Conservation (phyloP, 2,113 vertebrate species). For the Hyla sarda region DNA sequence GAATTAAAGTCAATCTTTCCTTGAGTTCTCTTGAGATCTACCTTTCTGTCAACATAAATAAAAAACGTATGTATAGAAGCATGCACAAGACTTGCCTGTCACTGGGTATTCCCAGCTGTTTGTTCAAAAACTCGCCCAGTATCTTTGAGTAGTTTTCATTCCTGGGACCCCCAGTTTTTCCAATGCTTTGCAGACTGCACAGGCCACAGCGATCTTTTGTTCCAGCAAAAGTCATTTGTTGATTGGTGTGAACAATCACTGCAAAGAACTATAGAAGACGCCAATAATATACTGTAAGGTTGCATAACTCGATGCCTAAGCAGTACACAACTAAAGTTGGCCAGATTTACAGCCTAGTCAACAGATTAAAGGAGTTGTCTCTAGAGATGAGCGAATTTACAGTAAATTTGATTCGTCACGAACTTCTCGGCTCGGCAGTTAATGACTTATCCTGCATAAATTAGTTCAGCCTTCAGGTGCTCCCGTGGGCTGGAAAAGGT, state of each 20-base stretch:
- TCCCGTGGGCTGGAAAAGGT: too few species aligned
- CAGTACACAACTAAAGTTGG: neutral
- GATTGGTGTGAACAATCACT: slow-evolving; percentile 2
- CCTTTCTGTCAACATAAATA: neutral
- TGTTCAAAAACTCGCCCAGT: neutral
- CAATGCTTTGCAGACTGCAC: slow-evolving; percentile 20
- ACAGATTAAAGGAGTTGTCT: neutral
- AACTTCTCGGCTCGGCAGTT: too few species aligned
- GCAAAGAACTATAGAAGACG: neutral
- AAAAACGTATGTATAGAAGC: neutral
- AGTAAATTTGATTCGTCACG: too few species aligned
- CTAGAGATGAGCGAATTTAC: too few species aligned
- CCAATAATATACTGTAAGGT: neutral
- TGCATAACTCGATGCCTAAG: neutral
- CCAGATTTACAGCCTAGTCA: neutral
- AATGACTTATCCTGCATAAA: too few species aligned
- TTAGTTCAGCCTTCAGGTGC: too few species aligned
- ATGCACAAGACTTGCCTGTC: neutral
- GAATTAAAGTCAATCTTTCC: too few species aligned
- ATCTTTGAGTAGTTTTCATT: slow-evolving; percentile 14
- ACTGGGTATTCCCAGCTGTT: neutral
- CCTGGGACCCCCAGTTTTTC: neutral
- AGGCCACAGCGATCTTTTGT: slow-evolving; percentile 1
- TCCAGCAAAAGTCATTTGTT: neutral
- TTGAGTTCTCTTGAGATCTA: too few species aligned